Base-by-base conservation (phyloP, 2,797 vertebrate species). In the Poecilia wingei region DNA sequence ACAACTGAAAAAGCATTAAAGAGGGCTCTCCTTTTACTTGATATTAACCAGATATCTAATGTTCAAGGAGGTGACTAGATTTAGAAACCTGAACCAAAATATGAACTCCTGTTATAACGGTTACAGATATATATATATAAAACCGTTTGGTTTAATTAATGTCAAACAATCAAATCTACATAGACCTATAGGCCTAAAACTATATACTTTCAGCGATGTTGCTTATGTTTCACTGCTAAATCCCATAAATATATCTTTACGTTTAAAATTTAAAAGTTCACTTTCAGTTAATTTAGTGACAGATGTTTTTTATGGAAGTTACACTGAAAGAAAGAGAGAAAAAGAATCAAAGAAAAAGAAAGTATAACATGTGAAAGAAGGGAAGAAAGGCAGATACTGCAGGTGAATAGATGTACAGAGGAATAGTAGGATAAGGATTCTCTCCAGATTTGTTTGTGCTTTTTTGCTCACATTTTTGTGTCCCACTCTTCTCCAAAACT, bases 1-100 rank as follows among this genome's bases (percentile, higher is more conserved):
- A 90, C 89, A 90, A 88, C 85, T 89, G 82, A 89, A 87, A 89
- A 91, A 92, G 83, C 88, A 20, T 1, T 31, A 59, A 55, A 74
- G 22, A 7, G 33, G 70, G 78, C 70, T 87, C 72, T 87, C 71
- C 0, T 33, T 33, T 79, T 84, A 79, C 82, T 78, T 33, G 20
- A 74, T 3, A 47, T 51, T 75, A 69, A n/a, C 47, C 13, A 3
- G n/a, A 75, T 49, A 66, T 7, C 18, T 16, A 39, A 46, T 20
- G 57, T 47, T 79, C 36, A 68, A 43, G 36, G 6, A 77, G 18
- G 64, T 13, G 53, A 45, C 22, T 0, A 16, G 28, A 57, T 57
- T 71, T 18, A 77, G 68, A n/a, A 25, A 16, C 45, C 57, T 73
- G 31, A 68, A 68, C 20, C 64, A 68, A 68, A 41, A 41, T 39